These are phyloP conservation scores for Melieria omissa DNA, from an alignment of 2,888 invertebrate genomes.

Conservation along the genomic window DNA sequence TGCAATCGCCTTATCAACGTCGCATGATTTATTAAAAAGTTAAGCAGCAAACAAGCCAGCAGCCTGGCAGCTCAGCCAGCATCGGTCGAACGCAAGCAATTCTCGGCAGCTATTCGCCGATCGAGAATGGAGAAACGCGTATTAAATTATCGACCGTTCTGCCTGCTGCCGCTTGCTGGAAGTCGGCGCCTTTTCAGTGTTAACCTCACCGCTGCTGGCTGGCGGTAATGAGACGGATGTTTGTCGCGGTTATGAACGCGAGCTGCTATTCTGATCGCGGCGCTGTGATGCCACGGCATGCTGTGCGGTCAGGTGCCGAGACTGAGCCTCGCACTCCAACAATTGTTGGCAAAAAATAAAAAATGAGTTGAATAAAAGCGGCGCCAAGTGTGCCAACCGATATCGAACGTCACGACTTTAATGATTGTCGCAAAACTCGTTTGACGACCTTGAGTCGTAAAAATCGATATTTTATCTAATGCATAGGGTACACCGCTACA, in stretches of 20 bases:
- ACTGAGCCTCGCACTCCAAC: neutral
- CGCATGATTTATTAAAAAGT: slow-evolving; percentile 22
- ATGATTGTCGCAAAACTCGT: slow-evolving; percentile 52
- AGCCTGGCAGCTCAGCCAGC: too few species aligned
- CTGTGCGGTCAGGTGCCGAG: neutral
- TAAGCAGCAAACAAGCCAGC: neutral
- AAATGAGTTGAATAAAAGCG: slow-evolving; percentile 29
- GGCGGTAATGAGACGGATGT: slow-evolving; percentile 24
- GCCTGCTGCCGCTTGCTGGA: too few species aligned
- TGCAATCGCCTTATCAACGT: slow-evolving; percentile 5
- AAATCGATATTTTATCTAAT: slow-evolving; percentile 44
- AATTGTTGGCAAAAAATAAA: neutral
- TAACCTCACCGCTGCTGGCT: neutral
- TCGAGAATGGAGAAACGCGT: too few species aligned
- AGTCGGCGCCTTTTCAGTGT: neutral
- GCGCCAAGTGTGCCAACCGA: slow-evolving; percentile 46
- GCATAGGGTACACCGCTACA: too few species aligned
- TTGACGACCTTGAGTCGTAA: slow-evolving; percentile 64
- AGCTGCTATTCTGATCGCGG: slow-evolving; percentile 4
- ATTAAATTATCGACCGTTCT: too few species aligned
- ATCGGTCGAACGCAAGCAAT: too few species aligned
- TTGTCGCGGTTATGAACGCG: slow-evolving; percentile 21
- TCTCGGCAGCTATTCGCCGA: too few species aligned
- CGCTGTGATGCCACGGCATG: neutral
- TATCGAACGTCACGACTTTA: slow-evolving; percentile 24